Conservation (phyloP, 37 sponge, comb jelly and placozoan species). For the Halisarca cf. caerulea region DNA sequence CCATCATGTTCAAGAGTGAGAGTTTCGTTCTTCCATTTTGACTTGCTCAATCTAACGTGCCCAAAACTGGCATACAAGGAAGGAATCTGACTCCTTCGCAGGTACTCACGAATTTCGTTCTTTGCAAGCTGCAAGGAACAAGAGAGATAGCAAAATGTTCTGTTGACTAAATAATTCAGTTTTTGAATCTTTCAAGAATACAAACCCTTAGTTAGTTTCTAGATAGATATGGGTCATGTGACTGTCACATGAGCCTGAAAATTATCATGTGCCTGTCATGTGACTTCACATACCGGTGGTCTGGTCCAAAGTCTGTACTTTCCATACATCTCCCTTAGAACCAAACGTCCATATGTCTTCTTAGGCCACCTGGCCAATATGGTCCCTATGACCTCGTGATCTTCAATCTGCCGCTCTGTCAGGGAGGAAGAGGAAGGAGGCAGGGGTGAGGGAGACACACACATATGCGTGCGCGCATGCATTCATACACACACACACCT, state of each 20-base stretch:
- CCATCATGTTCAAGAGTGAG: conserved; percentile 14
- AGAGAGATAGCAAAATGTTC: too few relatives aligned
- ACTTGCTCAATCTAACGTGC: not conserved
- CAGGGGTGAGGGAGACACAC: not conserved
- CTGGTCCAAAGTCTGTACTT: conserved; percentile 69
- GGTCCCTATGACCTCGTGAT: conserved; percentile 49
- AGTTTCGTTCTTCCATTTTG: conserved; percentile 24
- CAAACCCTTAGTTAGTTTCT: too few relatives aligned
- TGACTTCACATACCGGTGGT: conserved; percentile 47
- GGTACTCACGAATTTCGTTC: conserved; percentile 8
- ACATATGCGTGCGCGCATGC: not conserved
- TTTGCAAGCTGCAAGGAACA: not conserved
- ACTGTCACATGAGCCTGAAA: too few relatives aligned
- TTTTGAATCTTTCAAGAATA: too few relatives aligned
- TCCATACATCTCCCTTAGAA: conserved; percentile 41
- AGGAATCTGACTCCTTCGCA: not conserved
- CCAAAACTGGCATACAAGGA: conserved; percentile 13
- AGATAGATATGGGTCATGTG: too few relatives aligned
- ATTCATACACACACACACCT: conserved; percentile 21
- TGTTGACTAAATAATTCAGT: too few relatives aligned
- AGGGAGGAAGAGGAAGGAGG: not conserved
- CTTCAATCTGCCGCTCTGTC: conserved; percentile 68
- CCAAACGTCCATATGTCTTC: conserved; percentile 33
- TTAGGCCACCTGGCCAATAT: conserved; percentile 52
- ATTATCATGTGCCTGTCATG: too few relatives aligned